Percentiles rank a stretch among this genome's conserved stretches.
Conservation (phyloP, 2,113 vertebrate species). For the Chaetorhynchus papuensis region DNA sequence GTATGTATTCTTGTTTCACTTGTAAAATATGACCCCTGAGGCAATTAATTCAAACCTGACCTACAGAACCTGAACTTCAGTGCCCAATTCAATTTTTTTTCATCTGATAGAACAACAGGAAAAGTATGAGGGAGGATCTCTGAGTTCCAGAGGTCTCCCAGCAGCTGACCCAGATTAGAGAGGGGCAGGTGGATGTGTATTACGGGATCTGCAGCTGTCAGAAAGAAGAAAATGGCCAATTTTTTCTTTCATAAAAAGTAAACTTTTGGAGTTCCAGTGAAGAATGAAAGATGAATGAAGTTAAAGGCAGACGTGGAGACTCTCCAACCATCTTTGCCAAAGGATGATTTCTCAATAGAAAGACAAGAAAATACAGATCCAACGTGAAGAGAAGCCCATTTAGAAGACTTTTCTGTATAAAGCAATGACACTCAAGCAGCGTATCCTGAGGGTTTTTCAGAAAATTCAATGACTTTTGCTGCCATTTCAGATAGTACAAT, state of each 20-base stretch:
- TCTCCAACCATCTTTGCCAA: not conserved
- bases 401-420: not conserved
- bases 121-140: slow-evolving; percentile 30
- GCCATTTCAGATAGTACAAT: not conserved
- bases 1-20: slow-evolving; percentile 40
- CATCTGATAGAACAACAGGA: slow-evolving; percentile 18
- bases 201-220: slow-evolving; percentile 21
- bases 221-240: not conserved
- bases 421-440: not conserved
- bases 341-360: not conserved
- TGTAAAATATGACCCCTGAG: slow-evolving; percentile 48
- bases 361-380: not conserved
- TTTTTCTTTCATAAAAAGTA: slow-evolving; percentile 10
- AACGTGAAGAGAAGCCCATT: not conserved
- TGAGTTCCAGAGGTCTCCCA: slow-evolving; percentile 37
- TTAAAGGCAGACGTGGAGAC: not conserved
- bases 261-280: not conserved
- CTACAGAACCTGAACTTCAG: slow-evolving; percentile 51
- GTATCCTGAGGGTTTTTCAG: not conserved
- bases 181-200: not conserved
- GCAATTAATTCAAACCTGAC: slow-evolving; percentile 59
- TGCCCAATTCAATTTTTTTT: slow-evolving; percentile 37
- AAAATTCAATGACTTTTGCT: not conserved
- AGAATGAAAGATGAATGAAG: slow-evolving; percentile 6
- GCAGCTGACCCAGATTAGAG: slow-evolving; percentile 25